A percentile compares a stretch with the other conserved stretches of the same genome.
phyloP scores from a whole-genome alignment of 2,113 vertebrate species.

The Coryphaenoides rupestris region DNA sequence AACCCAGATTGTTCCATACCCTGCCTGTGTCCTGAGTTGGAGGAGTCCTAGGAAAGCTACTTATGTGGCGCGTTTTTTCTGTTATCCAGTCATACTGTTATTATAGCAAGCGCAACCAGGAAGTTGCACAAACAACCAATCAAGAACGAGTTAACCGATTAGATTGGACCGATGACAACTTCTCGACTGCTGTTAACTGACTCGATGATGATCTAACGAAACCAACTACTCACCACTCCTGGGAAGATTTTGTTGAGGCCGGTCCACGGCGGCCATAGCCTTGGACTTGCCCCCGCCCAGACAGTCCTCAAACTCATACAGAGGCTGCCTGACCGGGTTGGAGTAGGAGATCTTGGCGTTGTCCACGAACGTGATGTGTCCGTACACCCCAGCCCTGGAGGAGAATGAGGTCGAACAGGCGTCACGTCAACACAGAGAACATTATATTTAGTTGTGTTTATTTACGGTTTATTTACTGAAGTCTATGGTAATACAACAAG shows the following conservation, averaged over 20 bases:
- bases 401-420: neutral
- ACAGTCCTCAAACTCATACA: conserved; percentile 97
- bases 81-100: neutral
- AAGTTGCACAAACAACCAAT: no score
- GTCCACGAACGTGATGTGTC: conserved; percentile 94
- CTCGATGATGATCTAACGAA: no score
- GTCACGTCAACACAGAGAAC: neutral
- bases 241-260: conserved; percentile 93
- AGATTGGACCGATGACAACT: neutral
- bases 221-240: conserved; percentile 82
- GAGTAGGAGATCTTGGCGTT: conserved; percentile 98
- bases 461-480: no score
- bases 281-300: conserved; percentile 87
- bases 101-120: no score
- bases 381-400: conserved; percentile 94
- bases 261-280: conserved; percentile 86
- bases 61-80: no score
- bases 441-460: no score
- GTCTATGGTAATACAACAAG: no score
- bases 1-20: no score
- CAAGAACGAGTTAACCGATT: neutral
- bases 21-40: no score
- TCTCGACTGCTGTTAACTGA: neutral
- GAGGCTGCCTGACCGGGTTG: conserved; percentile 92
- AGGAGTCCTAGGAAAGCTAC: no score